These are phyloP conservation scores for Callipepla squamata DNA, from an alignment of 2,113 vertebrate species.

Conservation along the genomic window DNA sequence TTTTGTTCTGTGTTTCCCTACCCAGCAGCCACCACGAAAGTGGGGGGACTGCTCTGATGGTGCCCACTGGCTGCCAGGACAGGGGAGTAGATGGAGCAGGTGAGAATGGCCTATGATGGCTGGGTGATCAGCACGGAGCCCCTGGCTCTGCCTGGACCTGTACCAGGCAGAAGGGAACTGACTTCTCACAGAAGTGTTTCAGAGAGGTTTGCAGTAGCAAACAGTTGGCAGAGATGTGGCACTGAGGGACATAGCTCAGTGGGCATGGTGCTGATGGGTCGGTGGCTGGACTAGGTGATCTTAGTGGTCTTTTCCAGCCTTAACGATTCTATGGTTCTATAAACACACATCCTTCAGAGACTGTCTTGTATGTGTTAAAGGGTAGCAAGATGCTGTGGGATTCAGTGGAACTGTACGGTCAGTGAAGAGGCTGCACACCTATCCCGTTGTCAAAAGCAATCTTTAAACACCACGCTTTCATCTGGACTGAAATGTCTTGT, in stretches of 20 bases:
- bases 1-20: background rate
- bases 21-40: background rate
- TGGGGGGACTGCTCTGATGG: background rate
- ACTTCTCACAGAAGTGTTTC: background rate
- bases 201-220: background rate
- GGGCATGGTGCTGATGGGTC: no score
- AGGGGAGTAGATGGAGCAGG: accelerated
- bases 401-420: background rate
- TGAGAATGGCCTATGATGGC: background rate
- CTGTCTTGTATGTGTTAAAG: background rate
- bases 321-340: no score
- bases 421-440: background rate
- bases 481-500: background rate
- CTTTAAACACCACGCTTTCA: background rate
- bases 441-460: background rate
- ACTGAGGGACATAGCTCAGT: no score
- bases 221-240: no score
- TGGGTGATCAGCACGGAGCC: background rate
- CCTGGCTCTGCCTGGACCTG: background rate
- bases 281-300: no score
- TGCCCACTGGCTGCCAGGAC: background rate
- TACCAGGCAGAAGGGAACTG: background rate
- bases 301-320: no score
- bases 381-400: background rate
- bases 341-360: background rate